Conservation (phyloP, 2,888 invertebrate genomes). For the Pollenia amentaria region DNA sequence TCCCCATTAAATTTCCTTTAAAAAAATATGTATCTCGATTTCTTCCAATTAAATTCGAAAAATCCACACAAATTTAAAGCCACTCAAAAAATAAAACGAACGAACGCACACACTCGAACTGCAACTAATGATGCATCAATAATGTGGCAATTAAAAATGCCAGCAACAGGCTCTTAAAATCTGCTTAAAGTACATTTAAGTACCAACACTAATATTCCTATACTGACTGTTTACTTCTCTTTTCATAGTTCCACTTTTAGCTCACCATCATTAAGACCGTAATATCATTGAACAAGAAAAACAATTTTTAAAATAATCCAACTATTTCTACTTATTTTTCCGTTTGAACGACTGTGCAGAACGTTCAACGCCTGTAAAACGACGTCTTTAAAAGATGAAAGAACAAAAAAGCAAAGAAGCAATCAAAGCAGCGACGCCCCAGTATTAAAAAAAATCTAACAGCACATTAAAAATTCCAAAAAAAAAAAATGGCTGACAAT, state of each 20-base stretch:
- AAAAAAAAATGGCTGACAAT: background rate
- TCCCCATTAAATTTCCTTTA: background rate
- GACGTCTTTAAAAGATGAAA: constrained; percentile 38
- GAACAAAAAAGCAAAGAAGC: constrained; percentile 25
- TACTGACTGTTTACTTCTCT: background rate
- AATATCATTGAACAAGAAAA: constrained; percentile 27
- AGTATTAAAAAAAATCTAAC: background rate
- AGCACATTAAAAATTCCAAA: constrained; percentile 13
- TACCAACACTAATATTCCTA: background rate
- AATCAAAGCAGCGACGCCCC: background rate
- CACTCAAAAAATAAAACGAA: constrained; percentile 23
- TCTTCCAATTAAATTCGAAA: constrained; percentile 39
- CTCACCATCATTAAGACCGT: constrained; percentile 41
- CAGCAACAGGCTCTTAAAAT: constrained; percentile 68
- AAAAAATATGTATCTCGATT: background rate
- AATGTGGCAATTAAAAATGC: constrained; percentile 73
- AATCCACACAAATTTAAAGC: constrained; percentile 8
- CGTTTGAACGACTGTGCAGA: background rate
- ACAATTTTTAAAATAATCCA: constrained; percentile 27
- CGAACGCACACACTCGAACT: constrained; percentile 23
- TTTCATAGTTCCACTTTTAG: constrained; percentile 4
- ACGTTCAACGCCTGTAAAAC: background rate
- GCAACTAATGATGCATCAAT: constrained; percentile 70
- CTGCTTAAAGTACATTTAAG: constrained; percentile 35
- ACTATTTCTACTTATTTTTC: constrained; percentile 8